phyloP scores from a whole-genome alignment of 2,113 vertebrate species.

The Kryptolebias marmoratus region DNA sequence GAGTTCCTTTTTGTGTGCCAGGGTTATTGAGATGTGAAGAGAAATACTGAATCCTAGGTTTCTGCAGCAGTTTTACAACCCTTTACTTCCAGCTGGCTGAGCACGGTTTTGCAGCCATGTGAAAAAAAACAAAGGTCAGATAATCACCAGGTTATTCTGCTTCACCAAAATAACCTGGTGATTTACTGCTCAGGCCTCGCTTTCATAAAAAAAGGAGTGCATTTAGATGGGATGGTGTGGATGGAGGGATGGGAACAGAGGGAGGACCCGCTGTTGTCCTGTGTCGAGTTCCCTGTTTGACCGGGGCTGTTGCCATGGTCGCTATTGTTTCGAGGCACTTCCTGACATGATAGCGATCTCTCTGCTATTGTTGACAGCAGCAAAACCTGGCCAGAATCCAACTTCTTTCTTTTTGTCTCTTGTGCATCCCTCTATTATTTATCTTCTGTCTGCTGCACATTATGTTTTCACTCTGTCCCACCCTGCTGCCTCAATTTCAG shows the following conservation, averaged over 20 bases:
- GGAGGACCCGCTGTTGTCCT: slow-evolving; percentile 48
- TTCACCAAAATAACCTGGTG: slow-evolving; percentile 42
- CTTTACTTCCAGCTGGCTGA: slow-evolving; percentile 41
- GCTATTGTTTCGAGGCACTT: slow-evolving; percentile 76
- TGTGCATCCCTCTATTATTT: slow-evolving; percentile 7
- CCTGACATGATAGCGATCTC: slow-evolving; percentile 57
- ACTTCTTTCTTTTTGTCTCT: slow-evolving; percentile 8
- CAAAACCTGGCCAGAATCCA: slow-evolving; percentile 26
- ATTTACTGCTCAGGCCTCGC: slow-evolving; percentile 50
- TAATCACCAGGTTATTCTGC: slow-evolving; percentile 41
- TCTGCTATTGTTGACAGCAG: slow-evolving; percentile 49
- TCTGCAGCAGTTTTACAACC: slow-evolving; percentile 53
- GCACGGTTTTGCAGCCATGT: slow-evolving; percentile 24
- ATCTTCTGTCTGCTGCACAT: slow-evolving; percentile 22
- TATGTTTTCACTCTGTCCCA: slow-evolving; percentile 28
- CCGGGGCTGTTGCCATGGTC: slow-evolving; percentile 79
- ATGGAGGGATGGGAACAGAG: slow-evolving; percentile 18
- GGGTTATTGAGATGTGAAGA: background rate
- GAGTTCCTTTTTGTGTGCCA: background rate
- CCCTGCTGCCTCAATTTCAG: slow-evolving; percentile 3
- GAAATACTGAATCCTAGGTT: slow-evolving; percentile 40
- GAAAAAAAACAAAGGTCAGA: slow-evolving; percentile 54
- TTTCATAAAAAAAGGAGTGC: slow-evolving; percentile 18
- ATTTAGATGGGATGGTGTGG: slow-evolving; percentile 25
- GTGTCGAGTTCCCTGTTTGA: slow-evolving; percentile 72